These are phyloP conservation scores for Eulemur rubriventer DNA, from an alignment of 2,797 vertebrate genomes.

Conservation along the genomic window DNA sequence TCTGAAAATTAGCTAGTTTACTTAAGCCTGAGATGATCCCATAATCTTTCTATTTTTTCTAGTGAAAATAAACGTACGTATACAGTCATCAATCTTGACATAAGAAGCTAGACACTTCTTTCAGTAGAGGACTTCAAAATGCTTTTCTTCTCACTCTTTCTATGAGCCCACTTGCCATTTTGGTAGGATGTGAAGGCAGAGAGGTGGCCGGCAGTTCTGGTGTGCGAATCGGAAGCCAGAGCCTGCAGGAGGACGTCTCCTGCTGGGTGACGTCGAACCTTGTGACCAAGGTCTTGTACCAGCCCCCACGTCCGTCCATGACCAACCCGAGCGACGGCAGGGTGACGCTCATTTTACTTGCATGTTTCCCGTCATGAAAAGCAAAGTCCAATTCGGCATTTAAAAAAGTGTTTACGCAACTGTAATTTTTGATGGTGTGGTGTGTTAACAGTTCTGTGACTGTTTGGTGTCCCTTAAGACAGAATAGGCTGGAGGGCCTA, in stretches of 20 bases:
- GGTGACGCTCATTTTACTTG: background rate
- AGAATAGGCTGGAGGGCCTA: background rate
- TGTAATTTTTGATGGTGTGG: background rate
- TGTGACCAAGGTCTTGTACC: background rate
- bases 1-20: background rate
- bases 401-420: background rate
- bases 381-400: background rate
- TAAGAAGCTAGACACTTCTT: background rate
- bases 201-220: background rate
- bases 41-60: background rate
- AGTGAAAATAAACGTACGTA: background rate
- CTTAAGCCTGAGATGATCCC: no score
- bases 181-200: background rate
- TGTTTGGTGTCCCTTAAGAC: background rate
- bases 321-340: background rate
- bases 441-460: background rate
- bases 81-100: background rate
- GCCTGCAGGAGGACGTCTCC: no score
- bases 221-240: background rate
- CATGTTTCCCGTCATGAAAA: background rate
- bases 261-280: background rate
- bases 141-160: background rate
- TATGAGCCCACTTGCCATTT: background rate
- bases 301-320: rapidly evolving
- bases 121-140: background rate